Evolutionary conservation across 2,888 invertebrate species (phyloP).

Genomic region (Epirrhoe alternata): DNA sequence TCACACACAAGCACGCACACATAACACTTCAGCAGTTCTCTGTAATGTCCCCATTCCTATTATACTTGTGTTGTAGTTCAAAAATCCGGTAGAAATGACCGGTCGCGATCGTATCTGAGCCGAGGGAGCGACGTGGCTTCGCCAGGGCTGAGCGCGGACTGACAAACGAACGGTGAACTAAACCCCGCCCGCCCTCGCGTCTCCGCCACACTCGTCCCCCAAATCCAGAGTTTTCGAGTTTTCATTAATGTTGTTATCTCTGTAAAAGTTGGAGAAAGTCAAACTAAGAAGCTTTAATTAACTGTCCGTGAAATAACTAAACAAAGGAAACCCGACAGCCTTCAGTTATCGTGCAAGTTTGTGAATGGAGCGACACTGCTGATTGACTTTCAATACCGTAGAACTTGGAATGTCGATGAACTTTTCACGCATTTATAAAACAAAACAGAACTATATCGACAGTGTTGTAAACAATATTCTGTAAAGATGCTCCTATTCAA

Average conservation of each 20-base stretch:
- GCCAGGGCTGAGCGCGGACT: conserved; percentile 70
- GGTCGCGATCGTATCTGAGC: conserved; percentile 54
- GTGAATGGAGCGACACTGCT: conserved; percentile 49
- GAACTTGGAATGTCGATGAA: conserved; percentile 2
- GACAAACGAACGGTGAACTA: conserved; percentile 55
- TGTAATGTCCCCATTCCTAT: conserved; percentile 46
- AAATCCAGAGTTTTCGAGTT: conserved; percentile 83
- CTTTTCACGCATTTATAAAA: background rate
- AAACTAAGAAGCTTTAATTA: conserved; percentile 81
- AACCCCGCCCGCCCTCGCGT: conserved; percentile 67
- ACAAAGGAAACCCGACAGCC: conserved; percentile 62
- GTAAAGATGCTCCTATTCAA: too few relatives aligned
- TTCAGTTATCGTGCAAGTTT: conserved; percentile 57
- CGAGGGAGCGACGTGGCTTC: conserved; percentile 47
- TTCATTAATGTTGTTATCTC: conserved; percentile 84
- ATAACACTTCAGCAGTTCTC: conserved; percentile 60
- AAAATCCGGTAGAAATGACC: conserved; percentile 54
- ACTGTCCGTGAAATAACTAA: conserved; percentile 78
- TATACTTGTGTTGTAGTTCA: conserved; percentile 33
- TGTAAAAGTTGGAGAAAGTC: conserved; percentile 78
- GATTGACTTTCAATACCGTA: conserved; percentile 56
- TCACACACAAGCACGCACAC: conserved; percentile 70
- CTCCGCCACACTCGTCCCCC: conserved; percentile 71
- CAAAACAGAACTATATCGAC: too few relatives aligned
- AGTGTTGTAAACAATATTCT: too few relatives aligned